These are phyloP conservation scores for Theonella swinhoei DNA, from an alignment of 37 sponge, comb jelly and placozoan species.

Conservation along the genomic window DNA sequence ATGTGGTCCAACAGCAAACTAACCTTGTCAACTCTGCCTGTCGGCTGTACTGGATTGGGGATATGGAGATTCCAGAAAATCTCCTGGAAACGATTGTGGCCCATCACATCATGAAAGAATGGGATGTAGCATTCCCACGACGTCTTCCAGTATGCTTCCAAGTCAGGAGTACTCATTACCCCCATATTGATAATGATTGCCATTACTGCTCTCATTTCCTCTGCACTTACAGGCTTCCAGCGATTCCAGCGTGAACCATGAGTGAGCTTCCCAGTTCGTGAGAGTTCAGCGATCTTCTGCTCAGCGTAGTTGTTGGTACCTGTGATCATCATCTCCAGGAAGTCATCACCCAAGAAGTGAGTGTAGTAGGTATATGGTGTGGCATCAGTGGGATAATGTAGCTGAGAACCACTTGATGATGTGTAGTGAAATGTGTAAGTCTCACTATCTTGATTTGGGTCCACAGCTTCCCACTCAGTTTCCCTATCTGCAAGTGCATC, in stretches of 20 bases:
- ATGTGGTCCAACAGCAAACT: neutral
- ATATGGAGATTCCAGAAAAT: slow-evolving; percentile 8
- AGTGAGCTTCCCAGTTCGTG: neutral
- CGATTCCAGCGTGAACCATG: neutral
- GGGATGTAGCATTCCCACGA: neutral
- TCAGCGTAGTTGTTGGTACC: too few species aligned
- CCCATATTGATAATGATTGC: neutral
- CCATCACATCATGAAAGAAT: neutral
- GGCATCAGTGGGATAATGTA: too few species aligned
- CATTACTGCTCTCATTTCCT: neutral
- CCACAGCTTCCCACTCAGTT: neutral
- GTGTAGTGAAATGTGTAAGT: too few species aligned
- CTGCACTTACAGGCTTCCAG: neutral
- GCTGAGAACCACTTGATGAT: too few species aligned
- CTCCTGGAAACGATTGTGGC: neutral
- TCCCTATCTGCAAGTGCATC: neutral
- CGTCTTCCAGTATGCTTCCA: slow-evolving; percentile 1
- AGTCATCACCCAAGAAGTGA: too few species aligned
- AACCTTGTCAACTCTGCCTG: neutral
- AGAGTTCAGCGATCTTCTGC: neutral
- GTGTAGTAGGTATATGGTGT: too few species aligned
- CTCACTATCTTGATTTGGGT: too few species aligned
- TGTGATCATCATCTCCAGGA: too few species aligned
- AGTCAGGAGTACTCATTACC: slow-evolving; percentile 36
- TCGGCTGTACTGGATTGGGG: neutral